Evolutionary conservation across 2,797 vertebrate genomes (phyloP).

Genomic region (Morelia viridis): DNA sequence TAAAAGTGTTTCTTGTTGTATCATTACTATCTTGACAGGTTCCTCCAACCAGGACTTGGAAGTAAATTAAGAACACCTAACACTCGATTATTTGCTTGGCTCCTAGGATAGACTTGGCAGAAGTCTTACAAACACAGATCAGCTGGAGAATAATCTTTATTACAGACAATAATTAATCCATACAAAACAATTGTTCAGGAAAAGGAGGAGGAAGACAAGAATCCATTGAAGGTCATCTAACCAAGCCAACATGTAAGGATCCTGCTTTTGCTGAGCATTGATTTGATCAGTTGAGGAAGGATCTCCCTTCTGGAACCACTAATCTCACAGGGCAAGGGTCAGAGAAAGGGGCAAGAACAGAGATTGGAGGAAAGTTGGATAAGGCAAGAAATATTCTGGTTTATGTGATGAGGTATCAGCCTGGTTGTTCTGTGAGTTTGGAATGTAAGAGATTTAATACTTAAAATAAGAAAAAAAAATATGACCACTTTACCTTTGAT

Average conservation of each 20-base stretch:
- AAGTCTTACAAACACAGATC: neutral
- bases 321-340: neutral
- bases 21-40: neutral
- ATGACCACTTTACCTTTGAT: neutral
- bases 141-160: neutral
- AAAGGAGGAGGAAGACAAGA: neutral
- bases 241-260: neutral
- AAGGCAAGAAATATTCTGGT: neutral
- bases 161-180: neutral
- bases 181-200: neutral
- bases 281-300: neutral
- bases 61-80: neutral
- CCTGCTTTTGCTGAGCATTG: neutral
- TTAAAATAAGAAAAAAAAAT: neutral
- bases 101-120: neutral
- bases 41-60: neutral
- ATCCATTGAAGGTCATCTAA: neutral
- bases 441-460: neutral
- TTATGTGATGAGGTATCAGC: neutral
- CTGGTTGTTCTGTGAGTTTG: neutral
- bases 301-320: neutral
- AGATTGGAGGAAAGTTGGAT: neutral
- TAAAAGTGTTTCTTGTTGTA: neutral
- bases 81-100: neutral
- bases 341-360: neutral